Evolutionary conservation across 2,888 invertebrate genomes (phyloP), one percentile per base, ranked within the genome.

Genomic region (Ecliptopera silaceata): DNA sequence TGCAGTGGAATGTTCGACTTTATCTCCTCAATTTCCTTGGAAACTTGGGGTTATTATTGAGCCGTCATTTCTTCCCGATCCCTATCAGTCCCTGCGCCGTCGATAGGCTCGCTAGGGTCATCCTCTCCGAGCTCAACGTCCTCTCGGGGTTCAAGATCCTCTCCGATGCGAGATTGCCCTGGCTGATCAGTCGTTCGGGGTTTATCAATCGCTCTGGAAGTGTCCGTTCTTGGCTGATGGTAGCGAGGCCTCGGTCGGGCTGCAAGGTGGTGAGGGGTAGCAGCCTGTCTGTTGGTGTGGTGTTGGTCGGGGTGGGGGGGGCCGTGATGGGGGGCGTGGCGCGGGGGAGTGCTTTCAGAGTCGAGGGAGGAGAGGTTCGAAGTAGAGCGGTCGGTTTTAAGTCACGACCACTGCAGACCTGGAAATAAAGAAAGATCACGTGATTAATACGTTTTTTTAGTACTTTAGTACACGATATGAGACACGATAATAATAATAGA

Each of bases 361-460:
- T 68, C 0, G 81, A 72, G 0, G 91, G 89, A 0, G 92, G 91
- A 0, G 92, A 88, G 0, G 85, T 85, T 1, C 88, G 83, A 1
- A 88, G 74, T 1, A 83, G 68, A 0, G 86, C 68, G 0, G 83
- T 79, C 0, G 92, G 92, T 47, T 92, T 92, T 52, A 83, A 86
- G 41, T 92, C 92, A 12, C 91, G 80, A 1, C 91, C 92, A 71
- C 91, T 90, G 82, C 92, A 92, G 0, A 92, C 91, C 91, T 92
- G 77, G 34, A 43, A 57, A 12, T 3, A 29, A 15, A 46, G 12
- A 8, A n/a, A 10, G 5, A 41, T n/a, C n/a, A n/a, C n/a, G n/a
- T n/a, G n/a, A n/a, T n/a, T n/a, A n/a, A n/a, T n/a, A n/a, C n/a
- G n/a, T n/a, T n/a, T n/a, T n/a, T n/a, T n/a, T n/a, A n/a, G n/a